These are phyloP conservation scores for Ophiodon elongatus DNA, from an alignment of 2,113 vertebrate genomes.

Conservation along the genomic window DNA sequence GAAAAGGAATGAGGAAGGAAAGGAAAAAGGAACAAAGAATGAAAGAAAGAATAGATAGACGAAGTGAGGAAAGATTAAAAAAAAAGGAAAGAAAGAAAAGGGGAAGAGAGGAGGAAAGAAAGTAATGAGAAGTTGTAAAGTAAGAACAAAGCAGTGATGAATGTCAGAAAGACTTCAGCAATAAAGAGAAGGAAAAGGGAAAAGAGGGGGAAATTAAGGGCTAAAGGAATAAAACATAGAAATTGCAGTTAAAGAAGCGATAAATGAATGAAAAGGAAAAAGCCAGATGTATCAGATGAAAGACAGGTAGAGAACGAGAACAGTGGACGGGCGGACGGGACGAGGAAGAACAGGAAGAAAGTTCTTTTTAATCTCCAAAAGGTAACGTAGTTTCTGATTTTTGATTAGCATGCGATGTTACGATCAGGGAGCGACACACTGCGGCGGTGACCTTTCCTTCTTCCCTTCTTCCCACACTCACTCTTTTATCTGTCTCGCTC, in stretches of 20 bases:
- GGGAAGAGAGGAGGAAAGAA: not conserved
- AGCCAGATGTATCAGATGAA: slow-evolving; percentile 6
- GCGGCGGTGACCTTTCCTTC: slow-evolving; percentile 58
- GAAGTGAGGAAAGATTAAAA: not conserved
- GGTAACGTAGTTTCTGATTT: slow-evolving; percentile 61
- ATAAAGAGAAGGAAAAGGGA: not conserved
- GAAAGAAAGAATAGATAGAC: not conserved
- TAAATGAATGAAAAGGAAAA: not conserved
- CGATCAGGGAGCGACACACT: too few relatives aligned
- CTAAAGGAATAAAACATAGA: not conserved
- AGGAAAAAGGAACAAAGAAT: not conserved
- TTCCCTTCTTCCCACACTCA: too few relatives aligned
- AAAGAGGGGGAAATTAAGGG: not conserved
- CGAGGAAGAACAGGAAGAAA: not conserved
- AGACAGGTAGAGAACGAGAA: not conserved
- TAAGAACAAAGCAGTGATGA: not conserved
- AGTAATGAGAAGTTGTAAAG: not conserved
- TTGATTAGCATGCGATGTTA: slow-evolving; percentile 58
- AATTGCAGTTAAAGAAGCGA: not conserved
- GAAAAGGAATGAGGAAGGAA: not conserved
- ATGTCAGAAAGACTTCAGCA: not conserved
- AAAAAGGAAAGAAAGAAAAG: too few relatives aligned
- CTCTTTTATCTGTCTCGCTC: slow-evolving; percentile 23
- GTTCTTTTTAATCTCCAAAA: slow-evolving; percentile 51
- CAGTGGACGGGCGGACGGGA: not conserved